Percentiles rank a stretch among this genome's conserved stretches.
Evolutionary conservation across 35 echinoderm and acorn worm species (phyloP).

Genomic region (Apostichopus japonicus): DNA sequence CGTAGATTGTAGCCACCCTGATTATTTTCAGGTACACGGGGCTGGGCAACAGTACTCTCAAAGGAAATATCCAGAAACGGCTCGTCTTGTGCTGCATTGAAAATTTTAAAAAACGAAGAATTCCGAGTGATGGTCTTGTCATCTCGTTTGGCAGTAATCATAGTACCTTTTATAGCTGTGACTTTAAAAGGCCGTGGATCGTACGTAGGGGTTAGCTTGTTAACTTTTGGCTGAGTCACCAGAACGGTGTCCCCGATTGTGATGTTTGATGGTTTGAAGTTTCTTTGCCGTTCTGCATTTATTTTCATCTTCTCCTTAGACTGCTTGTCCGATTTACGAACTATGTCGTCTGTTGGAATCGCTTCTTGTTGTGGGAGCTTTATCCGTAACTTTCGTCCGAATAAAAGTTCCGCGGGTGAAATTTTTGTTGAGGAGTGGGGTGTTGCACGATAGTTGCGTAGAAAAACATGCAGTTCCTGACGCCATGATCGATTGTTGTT

Average conservation of each 20-base stretch:
- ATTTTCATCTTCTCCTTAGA: not conserved
- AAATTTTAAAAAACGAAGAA: constrained; percentile 49
- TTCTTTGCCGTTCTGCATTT: no score
- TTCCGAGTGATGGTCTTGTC: constrained; percentile 62
- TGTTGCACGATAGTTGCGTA: constrained; percentile 46
- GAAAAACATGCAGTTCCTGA: constrained; percentile 46
- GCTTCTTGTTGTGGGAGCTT: not conserved
- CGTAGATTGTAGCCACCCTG: not conserved
- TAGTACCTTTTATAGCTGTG: constrained; percentile 46
- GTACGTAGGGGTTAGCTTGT: constrained; percentile 61
- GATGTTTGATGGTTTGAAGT: not conserved
- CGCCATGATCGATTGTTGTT: not conserved
- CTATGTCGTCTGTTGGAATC: no score
- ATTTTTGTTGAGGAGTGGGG: constrained; percentile 28
- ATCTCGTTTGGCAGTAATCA: constrained; percentile 57
- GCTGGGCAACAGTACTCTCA: not conserved
- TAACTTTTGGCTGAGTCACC: constrained; percentile 14
- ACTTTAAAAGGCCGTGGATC: constrained; percentile 47
- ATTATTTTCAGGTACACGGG: not conserved
- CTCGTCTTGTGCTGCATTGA: not conserved
- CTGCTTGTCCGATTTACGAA: constrained; percentile 21
- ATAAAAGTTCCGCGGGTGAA: constrained; percentile 12
- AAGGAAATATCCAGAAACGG: not conserved
- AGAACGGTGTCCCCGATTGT: constrained; percentile 54
- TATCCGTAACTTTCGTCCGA: not conserved